Evolutionary conservation across 2,888 invertebrate genomes (phyloP).

Genomic region (Dascillus cervinus): DNA sequence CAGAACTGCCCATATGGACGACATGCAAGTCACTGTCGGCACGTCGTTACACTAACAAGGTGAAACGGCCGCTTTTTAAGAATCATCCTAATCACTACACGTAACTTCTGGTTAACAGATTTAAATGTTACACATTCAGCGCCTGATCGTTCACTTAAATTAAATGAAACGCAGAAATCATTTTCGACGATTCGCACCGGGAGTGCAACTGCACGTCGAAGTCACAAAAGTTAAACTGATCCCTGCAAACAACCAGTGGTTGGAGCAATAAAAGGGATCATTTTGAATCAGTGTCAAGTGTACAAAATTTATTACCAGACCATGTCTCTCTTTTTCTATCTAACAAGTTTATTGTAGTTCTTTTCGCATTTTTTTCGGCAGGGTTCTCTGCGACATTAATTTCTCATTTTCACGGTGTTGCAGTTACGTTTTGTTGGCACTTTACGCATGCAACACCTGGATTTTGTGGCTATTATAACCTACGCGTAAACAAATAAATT

Average conservation of each 20-base stretch:
- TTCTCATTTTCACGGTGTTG: conserved; percentile 16
- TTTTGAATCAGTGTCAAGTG: conserved; percentile 46
- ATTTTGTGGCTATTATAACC: too few relatives aligned
- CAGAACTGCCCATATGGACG: conserved; percentile 1
- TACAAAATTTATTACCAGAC: conserved; percentile 47
- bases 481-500: too few relatives aligned
- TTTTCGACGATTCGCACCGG: too few relatives aligned
- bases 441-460: background rate
- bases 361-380: background rate
- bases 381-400: conserved; percentile 14
- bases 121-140: too few relatives aligned
- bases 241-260: conserved; percentile 34
- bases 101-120: too few relatives aligned
- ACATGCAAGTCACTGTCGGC: conserved; percentile 7
- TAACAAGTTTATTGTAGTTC: conserved; percentile 11
- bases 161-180: too few relatives aligned
- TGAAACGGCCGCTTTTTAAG: background rate
- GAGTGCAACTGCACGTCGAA: conserved; percentile 10
- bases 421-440: conserved; percentile 1
- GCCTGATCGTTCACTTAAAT: too few relatives aligned
- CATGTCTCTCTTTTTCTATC: conserved; percentile 31
- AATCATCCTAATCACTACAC: too few relatives aligned
- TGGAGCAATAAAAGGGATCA: conserved; percentile 46
- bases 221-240: conserved; percentile 33
- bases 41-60: conserved; percentile 1